Evolutionary conservation across 2,888 invertebrate genomes (phyloP).

Genomic region (Pteria penguin): DNA sequence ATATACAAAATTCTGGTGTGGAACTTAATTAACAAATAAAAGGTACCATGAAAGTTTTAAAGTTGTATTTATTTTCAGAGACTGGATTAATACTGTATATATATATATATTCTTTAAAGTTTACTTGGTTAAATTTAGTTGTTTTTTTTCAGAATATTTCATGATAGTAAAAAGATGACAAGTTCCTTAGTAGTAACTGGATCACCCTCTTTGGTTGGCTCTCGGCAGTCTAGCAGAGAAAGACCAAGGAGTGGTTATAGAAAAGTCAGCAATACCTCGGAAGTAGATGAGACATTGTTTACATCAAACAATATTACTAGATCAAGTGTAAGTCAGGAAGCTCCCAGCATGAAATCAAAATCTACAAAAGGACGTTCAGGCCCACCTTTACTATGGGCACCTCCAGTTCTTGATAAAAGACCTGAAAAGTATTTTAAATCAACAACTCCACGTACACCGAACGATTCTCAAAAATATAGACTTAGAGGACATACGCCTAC

Average conservation of each 20-base stretch:
- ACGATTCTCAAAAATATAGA: constrained; percentile 52
- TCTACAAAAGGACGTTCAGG: constrained; percentile 37
- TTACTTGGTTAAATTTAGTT: background rate
- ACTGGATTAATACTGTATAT: too few relatives aligned
- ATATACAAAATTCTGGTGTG: too few relatives aligned
- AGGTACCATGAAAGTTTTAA: too few relatives aligned
- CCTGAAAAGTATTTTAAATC: constrained; percentile 22
- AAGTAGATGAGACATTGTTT: constrained; percentile 70
- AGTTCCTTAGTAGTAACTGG: constrained; percentile 56
- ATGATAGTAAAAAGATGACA: constrained; percentile 35
- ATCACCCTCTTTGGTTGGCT: constrained; percentile 47
- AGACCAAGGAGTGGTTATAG: constrained; percentile 58
- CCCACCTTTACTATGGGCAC: constrained; percentile 68
- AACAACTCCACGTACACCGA: background rate
- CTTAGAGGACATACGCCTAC: constrained; percentile 66
- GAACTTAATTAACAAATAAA: too few relatives aligned
- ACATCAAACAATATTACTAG: constrained; percentile 46
- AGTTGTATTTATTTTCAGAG: too few relatives aligned
- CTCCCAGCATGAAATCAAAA: background rate
- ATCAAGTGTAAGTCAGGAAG: background rate
- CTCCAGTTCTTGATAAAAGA: constrained; percentile 18
- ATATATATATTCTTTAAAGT: too few relatives aligned
- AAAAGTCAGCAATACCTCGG: constrained; percentile 55
- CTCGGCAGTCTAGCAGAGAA: background rate
- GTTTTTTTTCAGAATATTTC: constrained; percentile 21